Base-by-base conservation (phyloP, 1,140 invertebrate genomes). In the Formica exsecta region DNA sequence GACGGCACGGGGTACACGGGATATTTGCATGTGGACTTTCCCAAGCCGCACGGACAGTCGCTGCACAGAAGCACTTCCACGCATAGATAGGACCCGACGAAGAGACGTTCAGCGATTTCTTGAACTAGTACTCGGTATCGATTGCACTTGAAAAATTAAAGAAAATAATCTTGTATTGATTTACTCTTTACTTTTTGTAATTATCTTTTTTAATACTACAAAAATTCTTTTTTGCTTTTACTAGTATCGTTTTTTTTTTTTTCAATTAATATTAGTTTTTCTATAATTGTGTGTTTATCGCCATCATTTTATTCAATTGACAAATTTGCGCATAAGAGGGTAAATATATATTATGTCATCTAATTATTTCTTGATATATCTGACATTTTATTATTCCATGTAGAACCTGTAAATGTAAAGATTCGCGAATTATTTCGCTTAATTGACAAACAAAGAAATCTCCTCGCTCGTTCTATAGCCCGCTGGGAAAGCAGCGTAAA, bases 21-120 rank as follows among this genome's bases (percentile, higher is more conserved):
- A 85, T 94, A 92, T 74, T 95, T 93, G 81, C 92, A 94, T 59
- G 95, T 95, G 4, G 95, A 93, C 75, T 95, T 96, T 54, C 95
- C 94, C 48, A 95, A 92, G 70, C 96, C 96, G 91, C 97, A 97
- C 2, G 95, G 92, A 94, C 97, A 97, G 84, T 96, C 95, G 71
- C 97, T 96, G 88, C 96, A 97, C 54, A 98, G 94, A 65, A 97
- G 93, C 59, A 98, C 97, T 92, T 98, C 97, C n/a, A 98, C 95
- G 92, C 96, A 97, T 85, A 97, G 95, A 22, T 96, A 94, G 38
- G 97, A 91, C 96, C 96, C 87, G 93, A 94, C 91, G 93, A 92
- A 91, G 95, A 96, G 91, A 95, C 96, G 89, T 93, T 96, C 91
- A 91, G 93, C 80, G 96, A 95, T 94, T 94, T 95, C 91, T 93